These are phyloP conservation scores for Pogonocherus hispidulus DNA, from an alignment of 2,888 invertebrate species.

Conservation along the genomic window DNA sequence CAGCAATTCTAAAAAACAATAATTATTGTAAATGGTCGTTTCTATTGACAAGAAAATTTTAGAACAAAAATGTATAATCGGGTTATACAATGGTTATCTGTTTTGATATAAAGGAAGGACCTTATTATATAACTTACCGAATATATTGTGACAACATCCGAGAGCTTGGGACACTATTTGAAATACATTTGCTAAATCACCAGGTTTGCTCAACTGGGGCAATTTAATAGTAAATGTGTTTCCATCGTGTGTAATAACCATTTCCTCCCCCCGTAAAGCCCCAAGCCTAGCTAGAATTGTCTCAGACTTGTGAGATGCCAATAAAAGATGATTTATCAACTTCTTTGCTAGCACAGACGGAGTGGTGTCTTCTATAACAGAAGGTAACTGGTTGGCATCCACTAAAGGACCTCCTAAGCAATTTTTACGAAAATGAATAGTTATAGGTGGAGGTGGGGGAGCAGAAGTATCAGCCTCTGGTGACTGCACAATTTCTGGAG, in stretches of 20 bases:
- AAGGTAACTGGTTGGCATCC: conserved; percentile 68
- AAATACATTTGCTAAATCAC: conserved; percentile 71
- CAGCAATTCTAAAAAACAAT: no score
- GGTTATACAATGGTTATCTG: no score
- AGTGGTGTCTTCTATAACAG: conserved; percentile 70
- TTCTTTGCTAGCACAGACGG: conserved; percentile 65
- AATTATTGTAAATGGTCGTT: no score
- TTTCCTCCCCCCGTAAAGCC: conserved; percentile 63
- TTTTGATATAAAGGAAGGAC: no score
- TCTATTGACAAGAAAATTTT: no score
- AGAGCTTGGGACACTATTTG: conserved; percentile 70
- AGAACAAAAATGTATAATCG: no score
- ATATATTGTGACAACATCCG: conserved; percentile 73
- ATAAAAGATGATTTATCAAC: conserved; percentile 61
- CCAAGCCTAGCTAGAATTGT: conserved; percentile 63
- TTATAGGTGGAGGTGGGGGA: conserved; percentile 71
- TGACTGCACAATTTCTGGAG: conserved; percentile 61
- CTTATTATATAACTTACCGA: conserved; percentile 70
- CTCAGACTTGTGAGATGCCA: conserved; percentile 64
- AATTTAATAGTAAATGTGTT: conserved; percentile 74
- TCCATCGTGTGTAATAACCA: conserved; percentile 63
- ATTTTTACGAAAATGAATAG: conserved; percentile 70
- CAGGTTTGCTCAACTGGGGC: conserved; percentile 67
- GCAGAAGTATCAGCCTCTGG: conserved; percentile 68
- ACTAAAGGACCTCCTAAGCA: conserved; percentile 72